A percentile compares a stretch with the other conserved stretches of the same genome.
These are phyloP conservation scores for Serinus canaria DNA, from an alignment of 2,113 vertebrate genomes.

Conservation along the genomic window DNA sequence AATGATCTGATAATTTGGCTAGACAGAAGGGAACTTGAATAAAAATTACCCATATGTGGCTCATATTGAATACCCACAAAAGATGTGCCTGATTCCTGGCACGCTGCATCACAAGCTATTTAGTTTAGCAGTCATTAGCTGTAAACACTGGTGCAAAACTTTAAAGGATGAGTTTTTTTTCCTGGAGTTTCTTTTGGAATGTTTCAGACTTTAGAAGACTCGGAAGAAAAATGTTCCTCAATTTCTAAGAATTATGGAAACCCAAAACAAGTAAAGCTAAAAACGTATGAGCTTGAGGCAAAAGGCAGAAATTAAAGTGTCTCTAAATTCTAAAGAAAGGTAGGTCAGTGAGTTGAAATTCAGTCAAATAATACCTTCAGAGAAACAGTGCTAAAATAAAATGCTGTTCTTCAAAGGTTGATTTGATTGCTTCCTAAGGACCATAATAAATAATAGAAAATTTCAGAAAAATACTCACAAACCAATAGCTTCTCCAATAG, in stretches of 20 bases:
- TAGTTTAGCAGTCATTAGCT: constrained; percentile 12
- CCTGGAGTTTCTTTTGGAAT: background rate
- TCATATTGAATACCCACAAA: constrained; percentile 3
- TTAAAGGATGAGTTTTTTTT: background rate
- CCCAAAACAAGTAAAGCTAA: background rate
- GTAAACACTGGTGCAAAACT: background rate
- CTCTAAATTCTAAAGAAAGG: constrained; percentile 11
- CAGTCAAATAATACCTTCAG: constrained; percentile 23
- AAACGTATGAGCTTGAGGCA: background rate
- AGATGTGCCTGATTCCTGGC: constrained; percentile 9
- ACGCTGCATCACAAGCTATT: background rate
- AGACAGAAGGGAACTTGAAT: constrained; percentile 50
- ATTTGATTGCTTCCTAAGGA: constrained; percentile 13
- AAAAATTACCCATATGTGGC: constrained; percentile 8
- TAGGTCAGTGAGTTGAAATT: background rate
- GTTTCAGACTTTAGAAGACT: background rate
- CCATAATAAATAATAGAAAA: constrained; percentile 7
- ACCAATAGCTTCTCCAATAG: background rate
- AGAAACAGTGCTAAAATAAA: constrained; percentile 24
- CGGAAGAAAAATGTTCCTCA: background rate
- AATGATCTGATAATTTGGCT: constrained; percentile 44
- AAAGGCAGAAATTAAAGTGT: constrained; percentile 25
- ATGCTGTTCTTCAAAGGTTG: background rate
- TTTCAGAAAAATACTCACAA: background rate
- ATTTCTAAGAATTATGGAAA: background rate